Evolutionary conservation across 2,797 vertebrate genomes (phyloP).

Genomic region (Lepilemur septentrionalis): DNA sequence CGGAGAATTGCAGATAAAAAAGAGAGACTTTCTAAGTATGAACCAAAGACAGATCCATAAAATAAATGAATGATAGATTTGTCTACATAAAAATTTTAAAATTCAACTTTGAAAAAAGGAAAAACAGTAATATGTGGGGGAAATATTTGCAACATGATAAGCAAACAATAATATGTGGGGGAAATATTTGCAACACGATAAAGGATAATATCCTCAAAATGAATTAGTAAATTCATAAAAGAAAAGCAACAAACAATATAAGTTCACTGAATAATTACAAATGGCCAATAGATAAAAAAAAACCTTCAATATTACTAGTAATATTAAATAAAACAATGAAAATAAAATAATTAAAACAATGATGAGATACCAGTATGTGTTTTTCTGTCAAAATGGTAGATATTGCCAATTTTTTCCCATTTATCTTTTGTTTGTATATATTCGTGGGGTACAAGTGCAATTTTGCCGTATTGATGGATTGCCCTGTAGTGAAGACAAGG

Average conservation of each 20-base stretch:
- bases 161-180: not conserved
- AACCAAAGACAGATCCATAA: not conserved
- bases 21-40: not conserved
- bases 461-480: too few species aligned
- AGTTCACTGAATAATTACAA: not conserved
- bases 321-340: not conserved
- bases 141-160: too few species aligned
- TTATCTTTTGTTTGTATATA: too few species aligned
- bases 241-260: not conserved
- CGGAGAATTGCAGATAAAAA: not conserved
- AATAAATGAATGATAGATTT: not conserved
- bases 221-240: not conserved
- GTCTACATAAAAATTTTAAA: not conserved
- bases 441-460: too few species aligned
- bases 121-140: too few species aligned
- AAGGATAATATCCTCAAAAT: not conserved
- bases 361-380: not conserved
- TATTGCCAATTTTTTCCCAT: not conserved
- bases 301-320: not conserved
- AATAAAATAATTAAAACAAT: not conserved
- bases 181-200: not conserved
- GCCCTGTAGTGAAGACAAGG: too few species aligned
- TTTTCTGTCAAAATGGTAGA: constrained; percentile 26
- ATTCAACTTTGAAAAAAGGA: not conserved
- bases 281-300: not conserved